phyloP scores from a whole-genome alignment of 1,140 invertebrate genomes.

The Melipona quadrifasciata region DNA sequence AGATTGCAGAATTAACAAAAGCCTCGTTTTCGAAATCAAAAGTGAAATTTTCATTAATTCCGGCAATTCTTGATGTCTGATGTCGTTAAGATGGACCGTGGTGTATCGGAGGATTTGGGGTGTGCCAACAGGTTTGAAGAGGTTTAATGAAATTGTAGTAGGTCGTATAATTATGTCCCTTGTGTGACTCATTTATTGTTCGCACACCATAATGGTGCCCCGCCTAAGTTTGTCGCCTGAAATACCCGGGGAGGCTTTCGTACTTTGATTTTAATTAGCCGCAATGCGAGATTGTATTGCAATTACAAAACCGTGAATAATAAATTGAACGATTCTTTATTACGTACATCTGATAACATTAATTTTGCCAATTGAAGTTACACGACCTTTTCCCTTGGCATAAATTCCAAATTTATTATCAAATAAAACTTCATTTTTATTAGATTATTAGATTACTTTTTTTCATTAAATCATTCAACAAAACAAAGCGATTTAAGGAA shows the following conservation, averaged over 20 bases:
- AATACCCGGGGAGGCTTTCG: neutral
- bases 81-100: neutral
- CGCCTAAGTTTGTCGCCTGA: neutral
- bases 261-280: too few species aligned
- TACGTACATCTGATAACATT: neutral
- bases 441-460: too few species aligned
- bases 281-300: too few species aligned
- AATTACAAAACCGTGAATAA: too few species aligned
- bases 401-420: neutral
- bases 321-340: too few species aligned
- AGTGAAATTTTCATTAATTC: neutral
- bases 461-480: too few species aligned
- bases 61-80: neutral
- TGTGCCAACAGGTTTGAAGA: neutral
- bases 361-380: neutral
- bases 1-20: too few species aligned
- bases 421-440: too few species aligned
- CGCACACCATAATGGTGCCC: neutral
- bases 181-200: constrained; percentile 17
- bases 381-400: too few species aligned
- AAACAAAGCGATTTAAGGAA: too few species aligned
- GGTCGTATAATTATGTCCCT: constrained; percentile 14
- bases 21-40: too few species aligned
- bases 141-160: neutral
- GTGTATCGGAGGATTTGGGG: neutral